These are phyloP conservation scores for Xerus inauris DNA, from an alignment of 2,113 vertebrate genomes.

Conservation along the genomic window DNA sequence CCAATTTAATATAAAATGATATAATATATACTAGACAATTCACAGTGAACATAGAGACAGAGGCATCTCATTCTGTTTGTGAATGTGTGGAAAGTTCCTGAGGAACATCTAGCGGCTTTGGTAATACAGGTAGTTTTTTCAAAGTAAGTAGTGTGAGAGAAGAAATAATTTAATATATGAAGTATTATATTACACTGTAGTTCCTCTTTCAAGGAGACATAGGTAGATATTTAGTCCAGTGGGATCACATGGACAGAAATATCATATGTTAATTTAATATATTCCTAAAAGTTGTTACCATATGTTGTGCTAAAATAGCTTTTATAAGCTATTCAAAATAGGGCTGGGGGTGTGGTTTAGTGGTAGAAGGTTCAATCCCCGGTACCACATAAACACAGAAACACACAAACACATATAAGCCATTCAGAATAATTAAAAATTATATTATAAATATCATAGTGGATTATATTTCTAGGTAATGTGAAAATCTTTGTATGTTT, in stretches of 20 bases:
- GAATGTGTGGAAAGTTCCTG: background rate
- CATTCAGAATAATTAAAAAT: conserved; percentile 26
- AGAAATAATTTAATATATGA: background rate
- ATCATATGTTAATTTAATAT: background rate
- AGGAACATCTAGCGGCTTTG: background rate
- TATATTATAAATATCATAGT: background rate
- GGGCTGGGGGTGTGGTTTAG: no score
- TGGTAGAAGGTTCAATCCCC: no score
- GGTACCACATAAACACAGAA: no score
- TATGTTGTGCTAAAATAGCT: background rate
- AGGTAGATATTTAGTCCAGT: background rate
- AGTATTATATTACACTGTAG: background rate
- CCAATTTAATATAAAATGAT: background rate
- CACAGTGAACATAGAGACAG: background rate
- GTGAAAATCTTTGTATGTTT: background rate
- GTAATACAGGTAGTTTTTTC: background rate
- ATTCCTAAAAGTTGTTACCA: background rate
- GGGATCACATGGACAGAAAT: background rate
- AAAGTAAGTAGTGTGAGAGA: background rate
- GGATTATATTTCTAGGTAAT: background rate
- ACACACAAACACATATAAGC: no score
- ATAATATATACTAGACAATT: background rate
- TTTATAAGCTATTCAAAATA: conserved; percentile 1
- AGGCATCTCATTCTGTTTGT: background rate
- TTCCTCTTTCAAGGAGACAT: background rate